phyloP scores from a whole-genome alignment of 2,888 invertebrate genomes.

The Xylota sylvarum region DNA sequence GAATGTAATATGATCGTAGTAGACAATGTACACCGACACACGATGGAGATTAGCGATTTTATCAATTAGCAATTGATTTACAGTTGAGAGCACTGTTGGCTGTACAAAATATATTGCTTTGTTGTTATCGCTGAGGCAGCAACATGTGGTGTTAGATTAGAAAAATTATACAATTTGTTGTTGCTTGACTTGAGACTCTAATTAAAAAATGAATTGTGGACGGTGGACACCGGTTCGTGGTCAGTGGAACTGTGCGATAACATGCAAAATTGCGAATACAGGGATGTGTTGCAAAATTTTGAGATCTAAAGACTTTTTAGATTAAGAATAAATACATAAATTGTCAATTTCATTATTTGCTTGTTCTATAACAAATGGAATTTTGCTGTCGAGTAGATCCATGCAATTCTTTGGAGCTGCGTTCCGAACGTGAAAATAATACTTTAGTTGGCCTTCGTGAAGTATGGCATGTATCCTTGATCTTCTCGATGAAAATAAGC shows the following conservation, averaged over 20 bases:
- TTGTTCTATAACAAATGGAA: too few species aligned
- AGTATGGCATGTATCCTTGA: too few species aligned
- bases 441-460: too few species aligned
- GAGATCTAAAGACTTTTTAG: too few species aligned
- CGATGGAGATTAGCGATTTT: slow-evolving; percentile 7
- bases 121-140: slow-evolving; percentile 31
- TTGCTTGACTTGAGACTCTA: background rate
- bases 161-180: slow-evolving; percentile 16
- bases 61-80: slow-evolving; percentile 3
- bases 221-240: slow-evolving; percentile 6
- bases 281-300: background rate
- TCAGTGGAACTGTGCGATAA: slow-evolving; percentile 6
- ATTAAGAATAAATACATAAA: too few species aligned
- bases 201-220: slow-evolving; percentile 31
- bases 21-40: background rate
- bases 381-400: too few species aligned
- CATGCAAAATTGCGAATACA: background rate
- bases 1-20: slow-evolving; percentile 23
- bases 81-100: background rate
- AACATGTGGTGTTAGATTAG: slow-evolving; percentile 22
- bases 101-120: background rate
- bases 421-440: too few species aligned
- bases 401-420: too few species aligned
- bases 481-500: too few species aligned
- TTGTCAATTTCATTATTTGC: too few species aligned